Conservation (phyloP, 1,140 invertebrate species). For the Phenacoccus solenopsis region DNA sequence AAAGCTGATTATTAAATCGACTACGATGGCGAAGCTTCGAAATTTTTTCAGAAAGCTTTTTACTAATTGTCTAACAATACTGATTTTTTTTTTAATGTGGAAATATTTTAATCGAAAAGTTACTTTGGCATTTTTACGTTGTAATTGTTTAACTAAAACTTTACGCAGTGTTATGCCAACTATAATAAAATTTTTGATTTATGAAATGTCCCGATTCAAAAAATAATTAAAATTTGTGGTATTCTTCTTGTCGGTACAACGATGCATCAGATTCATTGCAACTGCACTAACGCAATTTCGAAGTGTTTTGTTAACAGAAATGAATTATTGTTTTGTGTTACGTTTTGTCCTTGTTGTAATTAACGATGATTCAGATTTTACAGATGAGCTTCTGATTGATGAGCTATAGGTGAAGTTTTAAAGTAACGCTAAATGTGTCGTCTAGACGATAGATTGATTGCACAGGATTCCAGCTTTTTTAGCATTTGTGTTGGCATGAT, state of each 20-base stretch:
- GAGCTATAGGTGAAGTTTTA: too few relatives aligned
- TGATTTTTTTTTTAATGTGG: background rate
- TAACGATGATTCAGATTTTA: too few relatives aligned
- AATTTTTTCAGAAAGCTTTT: background rate
- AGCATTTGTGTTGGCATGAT: too few relatives aligned
- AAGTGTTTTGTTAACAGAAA: background rate
- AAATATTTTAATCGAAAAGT: too few relatives aligned
- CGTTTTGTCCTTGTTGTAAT: background rate
- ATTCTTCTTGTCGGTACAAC: background rate
- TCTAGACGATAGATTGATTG: too few relatives aligned
- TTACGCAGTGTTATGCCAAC: background rate
- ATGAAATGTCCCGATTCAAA: background rate
- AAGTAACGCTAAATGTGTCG: too few relatives aligned
- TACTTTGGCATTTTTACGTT: too few relatives aligned
- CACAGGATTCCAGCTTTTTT: too few relatives aligned
- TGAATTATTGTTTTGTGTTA: background rate
- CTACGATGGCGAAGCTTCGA: too few relatives aligned
- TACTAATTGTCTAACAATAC: background rate
- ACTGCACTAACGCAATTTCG: background rate
- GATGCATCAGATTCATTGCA: background rate
- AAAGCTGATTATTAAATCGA: too few relatives aligned
- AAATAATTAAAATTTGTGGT: background rate
- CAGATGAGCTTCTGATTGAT: too few relatives aligned
- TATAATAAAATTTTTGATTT: background rate
- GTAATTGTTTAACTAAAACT: background rate